Evolutionary conservation across 1,140 invertebrate genomes (phyloP), one percentile per base, ranked within the genome.

Genomic region (Orchesella cincta): DNA sequence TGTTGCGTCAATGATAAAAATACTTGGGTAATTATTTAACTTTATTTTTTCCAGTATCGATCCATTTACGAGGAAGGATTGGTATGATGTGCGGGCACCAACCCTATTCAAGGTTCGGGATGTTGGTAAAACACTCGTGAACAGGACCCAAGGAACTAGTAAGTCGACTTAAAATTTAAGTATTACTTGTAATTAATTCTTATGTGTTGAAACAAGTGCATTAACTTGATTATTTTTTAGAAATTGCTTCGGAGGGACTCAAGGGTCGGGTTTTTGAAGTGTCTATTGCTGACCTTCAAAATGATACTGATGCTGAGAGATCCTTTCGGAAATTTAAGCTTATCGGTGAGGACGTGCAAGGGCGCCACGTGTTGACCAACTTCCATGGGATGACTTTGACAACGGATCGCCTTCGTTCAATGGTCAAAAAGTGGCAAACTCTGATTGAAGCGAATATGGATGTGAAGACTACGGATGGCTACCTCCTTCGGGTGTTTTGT

Each of bases 351-450:
- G 95, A 98, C 88, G 95, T 98, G 1, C 93, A 96, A 85, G 94
- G 94, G 16, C 91, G 93, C 81, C 95, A 96, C 88, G 94, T 98
- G 20, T 88, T 99, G 35, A 98, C 96, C 81, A 99, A 99, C 86
- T 99, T 99, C 89, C 96, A 99, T 83, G 97, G 98, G 3, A 99
- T 99, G 97, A 94, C 97, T 84, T 89, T 99, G 82, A 99, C 98
- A 74, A 98, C 97, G 74, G 98, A 99, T 85, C 99, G 99, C 86
- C 90, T 99, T 67, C 91, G 93, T 81, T 98, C 95, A 39, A 98
- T 99, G 95, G 96, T 99, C 0, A 99, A 99, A 87, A 99, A 99
- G 88, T 99, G 97, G 97, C 92, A 92, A 85, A 98, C 97, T 1
- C 87, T 99, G 16, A 98, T 99, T 83, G 97, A 99, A 87, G 96